These are phyloP conservation scores for Nephrocerus scutellatus DNA, from an alignment of 2,888 invertebrate genomes.

Conservation along the genomic window DNA sequence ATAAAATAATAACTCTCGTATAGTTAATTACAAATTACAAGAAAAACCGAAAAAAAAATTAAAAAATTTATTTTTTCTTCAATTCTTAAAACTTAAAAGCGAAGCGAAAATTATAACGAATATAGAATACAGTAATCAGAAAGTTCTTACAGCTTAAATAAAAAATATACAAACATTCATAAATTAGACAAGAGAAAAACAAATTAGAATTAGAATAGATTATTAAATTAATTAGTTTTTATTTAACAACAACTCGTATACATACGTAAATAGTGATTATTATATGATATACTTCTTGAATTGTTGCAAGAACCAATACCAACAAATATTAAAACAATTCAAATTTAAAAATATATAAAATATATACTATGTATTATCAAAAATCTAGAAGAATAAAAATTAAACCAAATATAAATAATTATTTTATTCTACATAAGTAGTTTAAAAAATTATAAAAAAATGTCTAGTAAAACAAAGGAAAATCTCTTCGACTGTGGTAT, in stretches of 20 bases:
- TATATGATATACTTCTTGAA: constrained; percentile 19
- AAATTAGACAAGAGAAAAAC: neutral
- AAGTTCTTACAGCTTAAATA: too few relatives aligned
- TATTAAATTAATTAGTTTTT: neutral
- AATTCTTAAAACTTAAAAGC: too few relatives aligned
- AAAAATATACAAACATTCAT: neutral
- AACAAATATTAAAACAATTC: constrained; percentile 4
- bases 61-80: neutral
- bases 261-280: constrained; percentile 17
- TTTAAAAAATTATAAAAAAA: constrained; percentile 13
- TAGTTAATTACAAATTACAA: neutral
- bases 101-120: too few relatives aligned
- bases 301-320: constrained; percentile 22
- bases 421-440: constrained; percentile 16
- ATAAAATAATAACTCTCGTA: too few relatives aligned
- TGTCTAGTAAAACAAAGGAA: constrained; percentile 18
- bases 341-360: constrained; percentile 2
- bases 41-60: neutral
- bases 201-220: neutral
- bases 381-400: constrained; percentile 12
- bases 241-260: neutral
- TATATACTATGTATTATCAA: constrained; percentile 4
- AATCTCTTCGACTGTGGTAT: constrained; percentile 47
- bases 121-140: too few relatives aligned
- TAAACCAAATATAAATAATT: constrained; percentile 6